Base-by-base conservation (phyloP, 1,140 invertebrate species). In the Pteromalus puparum region DNA sequence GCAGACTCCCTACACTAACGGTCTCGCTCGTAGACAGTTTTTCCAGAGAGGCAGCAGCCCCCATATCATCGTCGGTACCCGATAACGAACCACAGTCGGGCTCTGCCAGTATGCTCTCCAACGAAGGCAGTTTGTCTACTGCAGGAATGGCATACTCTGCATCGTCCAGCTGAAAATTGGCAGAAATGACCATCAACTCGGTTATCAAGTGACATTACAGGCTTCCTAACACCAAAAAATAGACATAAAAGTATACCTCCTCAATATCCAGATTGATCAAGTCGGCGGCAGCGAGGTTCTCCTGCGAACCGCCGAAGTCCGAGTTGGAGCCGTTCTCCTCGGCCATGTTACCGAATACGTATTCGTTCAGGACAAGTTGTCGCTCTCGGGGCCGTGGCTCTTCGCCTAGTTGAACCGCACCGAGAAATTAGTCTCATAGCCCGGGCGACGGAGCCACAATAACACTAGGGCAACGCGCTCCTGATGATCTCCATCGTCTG, bases 61-160 rank as follows among this genome's bases (percentile, higher is more conserved):
- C 88, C 85, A 91, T 82, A 84, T 94, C 94, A 88, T 95, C 94
- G 87, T 95, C 95, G 87, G 94, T 95, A 87, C 94, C 93, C 86
- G 94, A 93, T 85, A 93, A 93, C 90, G 92, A 94, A 76, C 94
- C 94, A 83, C 93, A 94, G 90, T 96, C 95, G 87, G 95, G 94
- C 88, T 97, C 97, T 92, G 96, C 97, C 53, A 98, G 92, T 88
- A 98, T 97, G 89, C 96, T 97, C 91, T 98, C 97, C 87, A 98
- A 92, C 0, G 97, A 96, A n/a, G 97, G 97, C 85, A 96, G 93
- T 89, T 95, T 94, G 79, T 95, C 95, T 78, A 97, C 94, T 67
- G 95, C 94, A 76, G 97, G 97, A 89, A 98, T 96, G 86, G 97
- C 95, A 93, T 97, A 98, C 92, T 98, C 97, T 34, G 94, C 94